A percentile compares a stretch with the other conserved stretches of the same genome.
Evolutionary conservation across 2,888 invertebrate species (phyloP).

Genomic region (Sarcophaga variegata): DNA sequence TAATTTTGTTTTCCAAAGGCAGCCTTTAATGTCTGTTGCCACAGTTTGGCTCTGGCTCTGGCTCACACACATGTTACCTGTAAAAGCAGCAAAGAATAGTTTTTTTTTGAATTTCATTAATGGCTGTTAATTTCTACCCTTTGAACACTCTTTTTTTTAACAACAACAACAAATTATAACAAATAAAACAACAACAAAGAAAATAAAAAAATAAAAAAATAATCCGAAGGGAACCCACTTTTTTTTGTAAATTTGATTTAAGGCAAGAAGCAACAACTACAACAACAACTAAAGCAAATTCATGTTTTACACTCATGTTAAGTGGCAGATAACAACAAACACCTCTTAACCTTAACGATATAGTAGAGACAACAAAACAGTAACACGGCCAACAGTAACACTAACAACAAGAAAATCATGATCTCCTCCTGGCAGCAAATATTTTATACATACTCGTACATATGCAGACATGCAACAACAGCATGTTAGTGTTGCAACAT

Average conservation of each 20-base stretch:
- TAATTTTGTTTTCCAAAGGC: constrained; percentile 20
- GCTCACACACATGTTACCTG: constrained; percentile 42
- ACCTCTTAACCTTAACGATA: constrained; percentile 65
- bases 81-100: neutral
- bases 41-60: constrained; percentile 2
- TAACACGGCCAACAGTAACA: constrained; percentile 8
- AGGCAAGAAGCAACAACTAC: neutral
- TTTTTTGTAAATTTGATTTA: neutral
- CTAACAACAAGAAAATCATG: constrained; percentile 31
- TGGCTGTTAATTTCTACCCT: constrained; percentile 68
- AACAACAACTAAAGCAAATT: constrained; percentile 62
- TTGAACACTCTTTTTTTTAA: constrained; percentile 14
- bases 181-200: neutral
- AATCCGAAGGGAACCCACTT: constrained; percentile 33
- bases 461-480: constrained; percentile 20
- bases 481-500: neutral
- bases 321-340: constrained; percentile 70
- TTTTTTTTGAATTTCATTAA: constrained; percentile 30
- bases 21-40: constrained; percentile 30
- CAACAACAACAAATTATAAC: constrained; percentile 4
- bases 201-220: constrained; percentile 8
- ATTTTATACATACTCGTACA: neutral
- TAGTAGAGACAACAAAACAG: neutral
- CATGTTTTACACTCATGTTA: constrained; percentile 70
- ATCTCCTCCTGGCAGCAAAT: neutral